phyloP scores from a whole-genome alignment of 53 echinoderm and acorn worm species.

The Zoroaster sp. region DNA sequence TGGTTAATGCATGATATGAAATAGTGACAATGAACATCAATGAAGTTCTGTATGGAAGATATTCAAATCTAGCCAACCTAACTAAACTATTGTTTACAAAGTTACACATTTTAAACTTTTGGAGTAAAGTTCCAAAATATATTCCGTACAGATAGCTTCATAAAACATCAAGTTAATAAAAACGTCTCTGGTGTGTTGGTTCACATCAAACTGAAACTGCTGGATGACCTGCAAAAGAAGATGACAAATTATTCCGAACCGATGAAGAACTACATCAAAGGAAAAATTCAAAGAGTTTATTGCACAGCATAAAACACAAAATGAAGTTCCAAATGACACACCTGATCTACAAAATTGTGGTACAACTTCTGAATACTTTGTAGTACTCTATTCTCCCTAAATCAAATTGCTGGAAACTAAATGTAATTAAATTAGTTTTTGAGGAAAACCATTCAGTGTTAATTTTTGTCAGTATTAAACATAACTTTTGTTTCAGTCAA shows the following conservation, averaged over 20 bases:
- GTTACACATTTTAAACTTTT: too few species aligned
- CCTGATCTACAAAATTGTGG: background rate
- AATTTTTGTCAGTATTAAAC: background rate
- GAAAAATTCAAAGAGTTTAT: background rate
- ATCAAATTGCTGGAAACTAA: background rate
- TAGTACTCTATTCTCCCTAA: background rate
- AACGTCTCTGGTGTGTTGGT: background rate
- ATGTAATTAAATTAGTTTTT: background rate
- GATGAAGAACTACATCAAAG: background rate
- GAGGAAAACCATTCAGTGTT: background rate
- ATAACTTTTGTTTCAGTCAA: too few species aligned
- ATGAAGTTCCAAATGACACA: background rate
- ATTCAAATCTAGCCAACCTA: too few species aligned
- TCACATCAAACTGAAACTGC: constrained; percentile 4
- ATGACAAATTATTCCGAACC: background rate
- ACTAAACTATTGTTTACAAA: too few species aligned
- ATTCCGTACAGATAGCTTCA: background rate
- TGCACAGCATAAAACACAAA: background rate
- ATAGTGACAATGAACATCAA: background rate
- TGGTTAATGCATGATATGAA: background rate
- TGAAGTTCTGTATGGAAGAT: background rate
- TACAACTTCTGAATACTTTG: background rate
- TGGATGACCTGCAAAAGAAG: constrained; percentile 11
- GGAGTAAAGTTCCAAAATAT: too few species aligned
- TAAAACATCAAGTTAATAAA: background rate